Percentiles rank a stretch among this genome's conserved stretches.
These are phyloP conservation scores for Tonatia bakeri DNA, from an alignment of 2,113 vertebrate genomes.

Conservation along the genomic window DNA sequence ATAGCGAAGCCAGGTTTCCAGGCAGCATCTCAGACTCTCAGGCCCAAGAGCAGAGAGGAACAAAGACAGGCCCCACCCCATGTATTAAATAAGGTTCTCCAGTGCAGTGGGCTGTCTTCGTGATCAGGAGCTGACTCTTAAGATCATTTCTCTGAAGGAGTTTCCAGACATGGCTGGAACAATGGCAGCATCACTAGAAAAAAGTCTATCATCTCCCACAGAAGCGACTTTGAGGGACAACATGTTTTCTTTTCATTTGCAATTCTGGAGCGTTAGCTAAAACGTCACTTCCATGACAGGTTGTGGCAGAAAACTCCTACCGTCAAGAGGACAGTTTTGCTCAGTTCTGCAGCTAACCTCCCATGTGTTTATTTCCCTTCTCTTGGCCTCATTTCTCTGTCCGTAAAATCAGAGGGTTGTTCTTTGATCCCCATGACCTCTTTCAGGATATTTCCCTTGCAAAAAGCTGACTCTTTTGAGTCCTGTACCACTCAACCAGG, in stretches of 20 bases:
- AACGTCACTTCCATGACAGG: neutral
- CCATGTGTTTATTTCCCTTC: neutral
- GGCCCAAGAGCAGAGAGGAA: neutral
- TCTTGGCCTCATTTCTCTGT: neutral
- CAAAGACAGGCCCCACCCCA: neutral
- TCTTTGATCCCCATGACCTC: neutral
- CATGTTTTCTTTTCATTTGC: conserved; percentile 36
- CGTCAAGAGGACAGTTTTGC: neutral
- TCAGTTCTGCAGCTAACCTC: no score
- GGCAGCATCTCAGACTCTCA: neutral
- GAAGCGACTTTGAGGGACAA: conserved; percentile 49
- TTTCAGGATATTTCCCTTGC: neutral
- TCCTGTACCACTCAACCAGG: neutral
- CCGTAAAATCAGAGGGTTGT: neutral
- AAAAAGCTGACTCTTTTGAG: neutral
- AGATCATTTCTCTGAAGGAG: conserved; percentile 28
- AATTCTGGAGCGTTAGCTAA: conserved; percentile 11
- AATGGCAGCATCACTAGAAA: conserved; percentile 57
- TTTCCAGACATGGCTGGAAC: conserved; percentile 55
- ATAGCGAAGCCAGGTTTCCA: neutral
- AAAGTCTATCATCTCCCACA: conserved; percentile 62
- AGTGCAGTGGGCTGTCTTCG: neutral
- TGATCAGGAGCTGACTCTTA: conserved; percentile 49
- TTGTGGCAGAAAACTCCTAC: neutral
- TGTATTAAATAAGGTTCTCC: neutral